Percentiles rank a stretch among this genome's conserved stretches.
phyloP scores from a whole-genome alignment of 2,797 vertebrate genomes.

The Leucoraja ocellata region DNA sequence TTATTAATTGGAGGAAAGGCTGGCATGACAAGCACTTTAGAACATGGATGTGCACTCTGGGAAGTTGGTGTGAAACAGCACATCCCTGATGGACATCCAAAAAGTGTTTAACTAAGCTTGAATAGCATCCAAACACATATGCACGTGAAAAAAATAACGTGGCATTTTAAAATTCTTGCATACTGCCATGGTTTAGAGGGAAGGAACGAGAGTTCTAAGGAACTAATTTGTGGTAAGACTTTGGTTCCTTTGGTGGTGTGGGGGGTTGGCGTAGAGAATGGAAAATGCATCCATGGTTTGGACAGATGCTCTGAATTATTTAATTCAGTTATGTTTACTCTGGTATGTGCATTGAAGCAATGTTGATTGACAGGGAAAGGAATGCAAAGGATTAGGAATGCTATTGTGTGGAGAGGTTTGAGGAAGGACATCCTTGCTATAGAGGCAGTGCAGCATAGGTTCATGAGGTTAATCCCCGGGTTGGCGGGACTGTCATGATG shows the following conservation, averaged over 20 bases:
- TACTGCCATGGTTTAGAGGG: conserved; percentile 52
- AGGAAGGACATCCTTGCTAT: too few species aligned
- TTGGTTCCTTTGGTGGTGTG: conserved; percentile 49
- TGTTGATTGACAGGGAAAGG: conserved; percentile 52
- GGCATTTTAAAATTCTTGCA: background rate
- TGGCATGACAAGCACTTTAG: conserved; percentile 51
- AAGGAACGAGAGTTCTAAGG: conserved; percentile 45
- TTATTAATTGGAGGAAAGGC: conserved; percentile 59
- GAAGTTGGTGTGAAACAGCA: too few species aligned
- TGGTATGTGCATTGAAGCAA: conserved; percentile 45
- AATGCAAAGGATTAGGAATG: conserved; percentile 51
- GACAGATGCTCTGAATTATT: conserved; percentile 56
- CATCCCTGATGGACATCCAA: too few species aligned
- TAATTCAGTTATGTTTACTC: conserved; percentile 55
- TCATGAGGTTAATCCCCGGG: too few species aligned
- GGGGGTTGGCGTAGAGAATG: conserved; percentile 49
- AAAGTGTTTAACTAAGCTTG: too few species aligned
- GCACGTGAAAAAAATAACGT: too few species aligned
- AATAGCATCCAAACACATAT: too few species aligned
- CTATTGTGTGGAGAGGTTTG: conserved; percentile 46
- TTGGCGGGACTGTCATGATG: too few species aligned
- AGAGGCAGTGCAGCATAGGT: too few species aligned
- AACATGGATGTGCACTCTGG: too few species aligned
- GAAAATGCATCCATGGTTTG: conserved; percentile 56
- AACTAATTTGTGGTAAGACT: conserved; percentile 48